These are phyloP conservation scores for Amyelois transitella DNA, from an alignment of 1,140 invertebrate species.

Conservation along the genomic window DNA sequence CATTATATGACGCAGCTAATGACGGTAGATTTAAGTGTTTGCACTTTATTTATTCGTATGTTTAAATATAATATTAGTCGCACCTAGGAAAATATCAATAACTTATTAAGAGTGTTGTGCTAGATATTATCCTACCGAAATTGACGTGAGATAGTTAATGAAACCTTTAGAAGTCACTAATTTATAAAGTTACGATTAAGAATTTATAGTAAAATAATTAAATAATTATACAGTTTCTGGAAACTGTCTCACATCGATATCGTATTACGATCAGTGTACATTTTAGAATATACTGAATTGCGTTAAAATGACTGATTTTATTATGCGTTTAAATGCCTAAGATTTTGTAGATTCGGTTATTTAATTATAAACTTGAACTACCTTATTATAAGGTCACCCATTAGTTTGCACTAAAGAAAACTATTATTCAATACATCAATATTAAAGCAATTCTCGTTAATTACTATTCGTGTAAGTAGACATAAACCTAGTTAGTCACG, in stretches of 20 bases:
- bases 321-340: conserved; percentile 73
- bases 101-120: conserved; percentile 73
- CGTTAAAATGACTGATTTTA: conserved; percentile 76
- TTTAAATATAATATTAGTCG: conserved; percentile 71
- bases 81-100: conserved; percentile 74
- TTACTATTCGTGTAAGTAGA: conserved; percentile 68
- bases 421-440: conserved; percentile 56
- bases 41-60: conserved; percentile 73
- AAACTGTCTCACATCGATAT: conserved; percentile 63
- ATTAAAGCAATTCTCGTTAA: conserved; percentile 71
- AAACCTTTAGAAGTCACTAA: conserved; percentile 67
- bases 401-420: conserved; percentile 66
- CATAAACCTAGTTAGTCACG: conserved; percentile 47
- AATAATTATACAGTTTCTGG: conserved; percentile 47
- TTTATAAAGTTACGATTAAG: conserved; percentile 69
- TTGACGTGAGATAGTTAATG: conserved; percentile 62
- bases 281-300: conserved; percentile 71
- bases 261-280: conserved; percentile 69
- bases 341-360: conserved; percentile 67
- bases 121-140: conserved; percentile 64
- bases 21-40: conserved; percentile 67
- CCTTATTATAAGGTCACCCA: conserved; percentile 63
- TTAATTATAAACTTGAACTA: conserved; percentile 61
- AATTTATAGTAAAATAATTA: conserved; percentile 69
- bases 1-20: conserved; percentile 56